Conservation (phyloP, 2,888 invertebrate genomes). For the Capitulum mitella region DNA sequence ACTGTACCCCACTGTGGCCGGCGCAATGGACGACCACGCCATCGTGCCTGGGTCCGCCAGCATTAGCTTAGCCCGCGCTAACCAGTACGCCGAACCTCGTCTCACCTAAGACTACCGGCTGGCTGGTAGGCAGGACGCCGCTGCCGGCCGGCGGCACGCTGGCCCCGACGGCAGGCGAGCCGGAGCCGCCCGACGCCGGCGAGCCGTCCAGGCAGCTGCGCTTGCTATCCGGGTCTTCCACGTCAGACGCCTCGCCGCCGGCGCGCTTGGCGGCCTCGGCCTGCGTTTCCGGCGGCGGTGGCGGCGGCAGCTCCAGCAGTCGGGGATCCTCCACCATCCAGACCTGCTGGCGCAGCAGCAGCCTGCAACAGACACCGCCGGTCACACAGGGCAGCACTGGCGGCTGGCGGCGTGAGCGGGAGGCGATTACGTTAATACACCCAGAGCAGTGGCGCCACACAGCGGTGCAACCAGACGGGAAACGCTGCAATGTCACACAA, state of each 20-base stretch:
- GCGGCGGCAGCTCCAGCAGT: background rate
- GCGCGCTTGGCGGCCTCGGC: background rate
- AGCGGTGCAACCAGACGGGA: too few relatives aligned
- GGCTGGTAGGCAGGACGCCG: background rate
- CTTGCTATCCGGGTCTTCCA: background rate
- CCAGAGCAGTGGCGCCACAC: too few relatives aligned
- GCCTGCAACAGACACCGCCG: background rate
- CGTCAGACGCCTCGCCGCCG: too few relatives aligned
- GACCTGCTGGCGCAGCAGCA: conserved; percentile 6
- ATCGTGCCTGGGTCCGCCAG: too few relatives aligned
- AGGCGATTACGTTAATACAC: too few relatives aligned
- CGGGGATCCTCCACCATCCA: background rate
- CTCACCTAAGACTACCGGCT: too few relatives aligned
- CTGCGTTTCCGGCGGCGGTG: background rate
- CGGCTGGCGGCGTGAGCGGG: background rate
- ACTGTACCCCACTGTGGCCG: too few relatives aligned
- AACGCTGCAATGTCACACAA: too few relatives aligned
- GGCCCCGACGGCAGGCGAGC: background rate
- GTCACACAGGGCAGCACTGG: background rate
- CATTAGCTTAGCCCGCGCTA: too few relatives aligned
- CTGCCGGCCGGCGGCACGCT: background rate
- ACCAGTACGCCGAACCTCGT: too few relatives aligned
- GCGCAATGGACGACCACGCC: too few relatives aligned
- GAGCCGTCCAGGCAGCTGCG: background rate
- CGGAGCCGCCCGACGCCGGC: background rate